Conservation (phyloP, 2,888 invertebrate species). For the Trissoscelio sp. region DNA sequence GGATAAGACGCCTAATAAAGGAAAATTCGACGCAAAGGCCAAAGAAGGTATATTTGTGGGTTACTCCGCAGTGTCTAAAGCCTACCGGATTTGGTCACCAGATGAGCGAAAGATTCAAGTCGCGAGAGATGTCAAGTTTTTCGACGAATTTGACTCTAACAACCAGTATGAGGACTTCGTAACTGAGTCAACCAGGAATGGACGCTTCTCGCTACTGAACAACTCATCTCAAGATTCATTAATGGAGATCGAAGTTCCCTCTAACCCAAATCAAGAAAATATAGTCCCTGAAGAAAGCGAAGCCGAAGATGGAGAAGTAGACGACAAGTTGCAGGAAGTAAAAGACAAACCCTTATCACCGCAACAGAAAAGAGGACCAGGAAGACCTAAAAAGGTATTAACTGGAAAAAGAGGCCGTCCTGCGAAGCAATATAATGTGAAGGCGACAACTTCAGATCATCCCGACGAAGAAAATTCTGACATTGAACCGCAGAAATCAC, state of each 20-base stretch:
- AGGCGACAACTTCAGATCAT: not conserved
- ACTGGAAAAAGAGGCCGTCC: not conserved
- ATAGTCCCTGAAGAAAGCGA: not conserved
- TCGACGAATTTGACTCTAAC: conserved; percentile 11
- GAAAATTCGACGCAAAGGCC: conserved; percentile 61
- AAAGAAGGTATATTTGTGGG: conserved; percentile 60
- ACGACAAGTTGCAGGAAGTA: not conserved
- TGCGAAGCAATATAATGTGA: not conserved
- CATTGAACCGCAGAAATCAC: too few relatives aligned
- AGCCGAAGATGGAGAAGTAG: not conserved
- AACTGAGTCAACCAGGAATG: not conserved
- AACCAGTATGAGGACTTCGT: not conserved
- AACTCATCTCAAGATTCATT: not conserved
- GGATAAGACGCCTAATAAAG: not conserved
- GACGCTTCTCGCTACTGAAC: not conserved
- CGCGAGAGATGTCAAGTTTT: conserved; percentile 62
- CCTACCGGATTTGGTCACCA: conserved; percentile 61
- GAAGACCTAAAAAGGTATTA: not conserved
- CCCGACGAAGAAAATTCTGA: not conserved
- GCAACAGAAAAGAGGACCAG: not conserved
- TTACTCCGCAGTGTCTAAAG: conserved; percentile 64
- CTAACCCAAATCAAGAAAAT: too few relatives aligned
- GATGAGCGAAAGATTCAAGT: conserved; percentile 21
- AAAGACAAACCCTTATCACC: not conserved
- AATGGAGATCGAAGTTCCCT: too few relatives aligned